phyloP scores from a whole-genome alignment of 1,140 invertebrate species.

The Mycetomoellerius zeteki region DNA sequence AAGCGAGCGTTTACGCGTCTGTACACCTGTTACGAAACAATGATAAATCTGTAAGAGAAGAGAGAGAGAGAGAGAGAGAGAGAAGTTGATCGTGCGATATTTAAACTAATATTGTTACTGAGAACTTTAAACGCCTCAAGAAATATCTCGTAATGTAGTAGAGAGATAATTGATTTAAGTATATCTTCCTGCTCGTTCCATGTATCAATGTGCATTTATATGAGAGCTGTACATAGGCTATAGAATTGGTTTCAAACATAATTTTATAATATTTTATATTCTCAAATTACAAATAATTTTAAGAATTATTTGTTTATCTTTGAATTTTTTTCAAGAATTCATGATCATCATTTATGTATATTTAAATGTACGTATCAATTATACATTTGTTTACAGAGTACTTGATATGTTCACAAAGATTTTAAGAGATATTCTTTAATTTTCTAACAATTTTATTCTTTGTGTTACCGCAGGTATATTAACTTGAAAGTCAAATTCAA shows the following conservation, averaged over 20 bases:
- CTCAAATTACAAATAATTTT: not conserved
- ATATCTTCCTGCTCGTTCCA: not conserved
- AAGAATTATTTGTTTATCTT: not conserved
- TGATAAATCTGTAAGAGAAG: conserved; percentile 33
- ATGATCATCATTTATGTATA: not conserved
- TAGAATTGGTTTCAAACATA: not conserved
- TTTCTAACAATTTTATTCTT: not conserved
- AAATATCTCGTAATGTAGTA: not conserved
- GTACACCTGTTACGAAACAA: conserved; percentile 46
- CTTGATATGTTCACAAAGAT: not conserved
- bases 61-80: not conserved
- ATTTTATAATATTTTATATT: not conserved
- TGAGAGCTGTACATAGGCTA: not conserved
- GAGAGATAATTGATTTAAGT: not conserved
- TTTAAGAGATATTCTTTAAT: not conserved
- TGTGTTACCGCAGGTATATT: not conserved
- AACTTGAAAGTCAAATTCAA: not conserved
- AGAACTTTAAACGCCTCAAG: not conserved
- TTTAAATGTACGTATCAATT: not conserved
- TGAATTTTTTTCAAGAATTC: not conserved
- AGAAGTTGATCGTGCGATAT: not conserved
- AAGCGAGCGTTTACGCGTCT: conserved; percentile 23
- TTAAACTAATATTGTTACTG: not conserved
- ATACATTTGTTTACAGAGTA: not conserved
- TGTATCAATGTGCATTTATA: not conserved